phyloP scores from a whole-genome alignment of 2,113 vertebrate genomes.

The Parus major region DNA sequence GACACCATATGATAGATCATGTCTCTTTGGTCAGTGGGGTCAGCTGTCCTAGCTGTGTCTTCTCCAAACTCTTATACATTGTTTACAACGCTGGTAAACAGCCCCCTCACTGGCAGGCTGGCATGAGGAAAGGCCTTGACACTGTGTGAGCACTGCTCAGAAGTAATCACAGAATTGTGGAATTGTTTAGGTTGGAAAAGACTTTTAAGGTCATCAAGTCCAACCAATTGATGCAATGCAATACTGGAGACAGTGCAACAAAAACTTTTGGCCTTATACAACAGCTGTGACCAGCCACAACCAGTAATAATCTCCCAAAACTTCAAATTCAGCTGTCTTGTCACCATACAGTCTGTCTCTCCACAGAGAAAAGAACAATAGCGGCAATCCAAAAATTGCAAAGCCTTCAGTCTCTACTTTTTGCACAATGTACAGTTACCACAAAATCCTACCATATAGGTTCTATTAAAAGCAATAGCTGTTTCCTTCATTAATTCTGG shows the following conservation, averaged over 20 bases:
- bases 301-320: not conserved
- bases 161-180: not conserved
- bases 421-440: not conserved
- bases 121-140: not conserved
- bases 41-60: not conserved
- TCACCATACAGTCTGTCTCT: not conserved
- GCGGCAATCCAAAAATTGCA: not conserved
- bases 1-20: fast-evolving
- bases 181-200: not conserved
- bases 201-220: not conserved
- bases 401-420: not conserved
- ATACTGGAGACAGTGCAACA: not conserved
- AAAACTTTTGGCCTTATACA: not conserved
- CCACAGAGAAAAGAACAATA: not conserved
- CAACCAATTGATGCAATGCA: not conserved
- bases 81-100: too few species aligned
- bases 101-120: not conserved
- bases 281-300: not conserved
- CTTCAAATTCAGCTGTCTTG: not conserved
- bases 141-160: not conserved
- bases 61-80: not conserved
- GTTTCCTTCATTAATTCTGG: not conserved
- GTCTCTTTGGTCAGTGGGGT: not conserved
- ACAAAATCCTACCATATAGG: not conserved
- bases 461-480: not conserved